These are phyloP conservation scores for Ctenopoma kingsleyae DNA, from an alignment of 2,797 vertebrate genomes.

Conservation along the genomic window DNA sequence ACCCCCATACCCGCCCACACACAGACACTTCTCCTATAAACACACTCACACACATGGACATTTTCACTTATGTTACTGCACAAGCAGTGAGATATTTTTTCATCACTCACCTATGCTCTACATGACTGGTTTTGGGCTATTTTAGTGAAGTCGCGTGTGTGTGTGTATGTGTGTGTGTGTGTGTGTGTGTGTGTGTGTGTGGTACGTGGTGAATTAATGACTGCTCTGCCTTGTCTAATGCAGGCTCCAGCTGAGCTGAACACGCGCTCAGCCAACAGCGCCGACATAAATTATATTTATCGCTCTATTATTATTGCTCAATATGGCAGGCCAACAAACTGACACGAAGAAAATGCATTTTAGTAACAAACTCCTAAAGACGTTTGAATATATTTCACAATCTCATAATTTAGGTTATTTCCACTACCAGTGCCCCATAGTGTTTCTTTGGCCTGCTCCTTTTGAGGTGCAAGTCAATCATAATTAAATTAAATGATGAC, in stretches of 20 bases:
- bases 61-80: conserved; percentile 66
- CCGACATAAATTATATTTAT: conserved; percentile 76
- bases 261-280: conserved; percentile 68
- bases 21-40: conserved; percentile 75
- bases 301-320: conserved; percentile 69
- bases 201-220: conserved; percentile 75
- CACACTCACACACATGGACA: conserved; percentile 64
- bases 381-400: conserved; percentile 33
- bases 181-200: conserved; percentile 15
- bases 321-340: conserved; percentile 65
- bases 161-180: conserved; percentile 22
- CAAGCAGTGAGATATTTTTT: conserved; percentile 60
- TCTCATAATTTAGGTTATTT: conserved; percentile 26
- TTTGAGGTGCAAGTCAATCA: conserved; percentile 3
- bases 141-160: conserved; percentile 51
- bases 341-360: conserved; percentile 43
- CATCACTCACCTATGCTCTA: conserved; percentile 63
- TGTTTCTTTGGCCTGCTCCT: background rate
- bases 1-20: conserved; percentile 63
- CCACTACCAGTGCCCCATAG: background rate
- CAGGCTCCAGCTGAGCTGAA: conserved; percentile 75
- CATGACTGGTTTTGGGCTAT: conserved; percentile 61
- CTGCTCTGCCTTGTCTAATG: conserved; percentile 63
- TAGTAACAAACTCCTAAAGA: conserved; percentile 30
- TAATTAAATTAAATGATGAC: conserved; percentile 43